Conservation (phyloP, 2,797 vertebrate genomes). For the Brotula barbata region DNA sequence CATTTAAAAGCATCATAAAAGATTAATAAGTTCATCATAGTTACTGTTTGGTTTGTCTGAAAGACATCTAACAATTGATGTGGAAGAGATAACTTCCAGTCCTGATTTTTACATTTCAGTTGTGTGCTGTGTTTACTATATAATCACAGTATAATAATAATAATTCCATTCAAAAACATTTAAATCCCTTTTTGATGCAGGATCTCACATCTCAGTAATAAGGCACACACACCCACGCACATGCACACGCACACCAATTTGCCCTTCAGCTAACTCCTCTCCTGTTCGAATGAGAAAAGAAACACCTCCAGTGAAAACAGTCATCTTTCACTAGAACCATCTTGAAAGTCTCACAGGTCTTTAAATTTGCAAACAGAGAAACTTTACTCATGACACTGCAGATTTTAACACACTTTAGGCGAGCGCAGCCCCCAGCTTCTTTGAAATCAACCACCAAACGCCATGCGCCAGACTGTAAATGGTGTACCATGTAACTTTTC, state of each 20-base stretch:
- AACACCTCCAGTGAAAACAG: slow-evolving; percentile 41
- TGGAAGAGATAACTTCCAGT: too few species aligned
- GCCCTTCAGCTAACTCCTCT: slow-evolving; percentile 31
- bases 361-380: slow-evolving; percentile 50
- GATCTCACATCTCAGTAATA: too few species aligned
- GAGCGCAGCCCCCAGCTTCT: slow-evolving; percentile 28
- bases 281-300: slow-evolving; percentile 30
- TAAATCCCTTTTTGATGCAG: slow-evolving; percentile 26
- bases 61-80: too few species aligned
- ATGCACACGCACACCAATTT: neutral
- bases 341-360: slow-evolving; percentile 33
- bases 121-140: too few species aligned
- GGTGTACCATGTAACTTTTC: slow-evolving; percentile 34
- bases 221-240: slow-evolving; percentile 15
- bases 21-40: too few species aligned
- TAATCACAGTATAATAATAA: too few species aligned
- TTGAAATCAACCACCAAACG: slow-evolving; percentile 45
- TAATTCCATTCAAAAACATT: too few species aligned
- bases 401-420: slow-evolving; percentile 40
- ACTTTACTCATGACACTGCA: slow-evolving; percentile 52
- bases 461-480: slow-evolving; percentile 33
- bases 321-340: slow-evolving; percentile 33
- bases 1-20: too few species aligned
- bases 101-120: too few species aligned
- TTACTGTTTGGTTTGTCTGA: too few species aligned